Evolutionary conservation across 2,888 invertebrate species (phyloP).

Genomic region (Zaprionus lineosus): DNA sequence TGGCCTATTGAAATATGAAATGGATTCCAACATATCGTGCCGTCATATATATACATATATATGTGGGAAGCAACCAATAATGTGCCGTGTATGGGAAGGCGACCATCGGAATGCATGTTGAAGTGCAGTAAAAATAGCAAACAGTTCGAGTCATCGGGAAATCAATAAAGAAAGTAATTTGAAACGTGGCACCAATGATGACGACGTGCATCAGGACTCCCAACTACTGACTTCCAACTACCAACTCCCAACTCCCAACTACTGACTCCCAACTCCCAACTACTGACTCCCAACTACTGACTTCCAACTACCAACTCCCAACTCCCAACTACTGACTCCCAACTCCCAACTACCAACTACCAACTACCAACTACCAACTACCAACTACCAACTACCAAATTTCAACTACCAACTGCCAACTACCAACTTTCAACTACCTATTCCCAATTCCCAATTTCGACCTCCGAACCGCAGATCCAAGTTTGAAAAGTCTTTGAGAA

Average conservation of each 20-base stretch:
- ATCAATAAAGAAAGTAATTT: constrained; percentile 78
- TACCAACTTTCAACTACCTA: no score
- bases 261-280: neutral
- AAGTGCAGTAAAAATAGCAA: constrained; percentile 70
- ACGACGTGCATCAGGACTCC: constrained; percentile 5
- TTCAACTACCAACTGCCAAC: no score
- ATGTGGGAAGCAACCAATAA: no score
- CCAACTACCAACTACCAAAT: no score
- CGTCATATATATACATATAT: neutral
- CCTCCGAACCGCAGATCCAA: no score
- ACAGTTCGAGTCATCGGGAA: constrained; percentile 72
- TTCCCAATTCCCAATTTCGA: no score
- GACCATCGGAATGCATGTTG: constrained; percentile 65
- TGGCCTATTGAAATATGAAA: constrained; percentile 17
- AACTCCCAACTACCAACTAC: no score
- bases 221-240: no score
- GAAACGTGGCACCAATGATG: constrained; percentile 61
- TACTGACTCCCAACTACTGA: constrained; percentile 1
- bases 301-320: neutral
- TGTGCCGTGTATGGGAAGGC: neutral
- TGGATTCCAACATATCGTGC: constrained; percentile 25
- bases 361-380: no score
- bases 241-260: no score
- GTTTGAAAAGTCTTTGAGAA: no score
- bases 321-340: no score